Evolutionary conservation across 2,888 invertebrate species (phyloP).

Genomic region (Didymodactylos carnosus): DNA sequence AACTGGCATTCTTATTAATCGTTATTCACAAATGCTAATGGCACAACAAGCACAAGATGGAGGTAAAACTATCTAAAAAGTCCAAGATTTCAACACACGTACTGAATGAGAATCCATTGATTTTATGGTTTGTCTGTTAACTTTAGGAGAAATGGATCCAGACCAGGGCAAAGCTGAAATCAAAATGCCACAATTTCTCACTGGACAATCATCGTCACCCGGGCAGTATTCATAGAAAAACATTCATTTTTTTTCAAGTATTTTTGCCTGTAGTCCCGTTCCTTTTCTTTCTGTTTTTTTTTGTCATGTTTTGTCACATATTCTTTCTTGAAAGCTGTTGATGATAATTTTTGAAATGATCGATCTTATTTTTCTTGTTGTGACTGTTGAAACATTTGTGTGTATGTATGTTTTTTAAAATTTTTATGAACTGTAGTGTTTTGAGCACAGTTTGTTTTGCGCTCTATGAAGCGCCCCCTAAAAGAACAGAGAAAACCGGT

Average conservation of each 20-base stretch:
- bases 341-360: background rate
- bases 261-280: background rate
- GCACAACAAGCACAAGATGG: background rate
- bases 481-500: no score
- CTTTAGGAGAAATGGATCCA: background rate
- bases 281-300: background rate
- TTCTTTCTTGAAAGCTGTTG: background rate
- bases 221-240: background rate
- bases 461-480: no score
- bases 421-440: no score
- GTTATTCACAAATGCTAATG: background rate
- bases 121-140: background rate
- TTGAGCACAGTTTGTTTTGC: background rate
- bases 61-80: background rate
- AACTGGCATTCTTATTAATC: background rate
- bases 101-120: background rate
- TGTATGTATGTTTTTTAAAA: background rate
- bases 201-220: background rate
- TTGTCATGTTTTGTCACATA: background rate
- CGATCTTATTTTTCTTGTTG: background rate
- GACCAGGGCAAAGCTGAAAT: background rate
- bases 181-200: background rate
- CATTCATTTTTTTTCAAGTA: background rate
- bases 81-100: no score
- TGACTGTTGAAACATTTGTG: background rate